Percentiles rank a stretch among this genome's conserved stretches.
These are phyloP conservation scores for Pachliopta kotzebuea DNA, from an alignment of 2,888 invertebrate genomes.

Conservation along the genomic window DNA sequence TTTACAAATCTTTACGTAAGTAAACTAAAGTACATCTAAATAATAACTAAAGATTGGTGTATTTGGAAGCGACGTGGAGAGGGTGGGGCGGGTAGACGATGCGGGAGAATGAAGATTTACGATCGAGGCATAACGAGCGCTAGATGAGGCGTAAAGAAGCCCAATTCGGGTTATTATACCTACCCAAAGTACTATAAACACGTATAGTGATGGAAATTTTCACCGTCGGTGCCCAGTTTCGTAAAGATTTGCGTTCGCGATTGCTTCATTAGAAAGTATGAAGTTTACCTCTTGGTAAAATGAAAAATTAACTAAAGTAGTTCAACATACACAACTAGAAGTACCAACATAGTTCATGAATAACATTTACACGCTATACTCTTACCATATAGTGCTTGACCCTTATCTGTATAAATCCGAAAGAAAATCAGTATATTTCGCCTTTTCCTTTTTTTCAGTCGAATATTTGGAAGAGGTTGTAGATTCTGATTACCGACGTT, in stretches of 20 bases:
- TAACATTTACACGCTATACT: too few relatives aligned
- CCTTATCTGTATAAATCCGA: too few relatives aligned
- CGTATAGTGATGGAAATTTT: slow-evolving; percentile 32
- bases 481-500: too few relatives aligned
- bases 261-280: slow-evolving; percentile 19
- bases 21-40: slow-evolving; percentile 35
- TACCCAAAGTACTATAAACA: slow-evolving; percentile 43
- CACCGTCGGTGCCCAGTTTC: slow-evolving; percentile 9
- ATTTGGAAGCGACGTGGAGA: slow-evolving; percentile 19
- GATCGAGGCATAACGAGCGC: slow-evolving; percentile 77
- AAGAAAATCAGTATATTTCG: too few relatives aligned
- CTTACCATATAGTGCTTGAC: too few relatives aligned
- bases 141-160: slow-evolving; percentile 80
- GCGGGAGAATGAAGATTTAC: slow-evolving; percentile 76
- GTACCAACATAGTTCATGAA: too few relatives aligned
- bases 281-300: not conserved
- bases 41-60: slow-evolving; percentile 61
- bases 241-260: slow-evolving; percentile 7
- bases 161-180: slow-evolving; percentile 76
- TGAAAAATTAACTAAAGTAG: not conserved
- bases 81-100: slow-evolving; percentile 47
- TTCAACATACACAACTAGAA: too few relatives aligned
- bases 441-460: too few relatives aligned
- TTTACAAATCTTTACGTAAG: slow-evolving; percentile 1
- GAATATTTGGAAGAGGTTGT: too few relatives aligned